phyloP scores from a whole-genome alignment of 1,140 invertebrate species.

The Trichonephila inaurata region DNA sequence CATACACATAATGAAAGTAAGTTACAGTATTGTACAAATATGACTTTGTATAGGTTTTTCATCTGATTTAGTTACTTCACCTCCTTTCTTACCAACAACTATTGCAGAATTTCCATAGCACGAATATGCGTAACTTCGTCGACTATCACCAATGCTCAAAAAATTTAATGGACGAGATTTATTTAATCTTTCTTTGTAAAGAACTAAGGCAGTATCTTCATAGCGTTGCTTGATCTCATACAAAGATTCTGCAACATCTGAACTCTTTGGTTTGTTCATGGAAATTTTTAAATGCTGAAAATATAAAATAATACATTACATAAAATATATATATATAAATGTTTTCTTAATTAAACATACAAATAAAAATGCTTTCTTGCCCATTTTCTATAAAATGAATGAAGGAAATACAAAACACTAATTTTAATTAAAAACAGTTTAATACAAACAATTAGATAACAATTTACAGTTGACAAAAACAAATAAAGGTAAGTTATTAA shows the following conservation, averaged over 20 bases:
- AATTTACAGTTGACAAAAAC: too few species aligned
- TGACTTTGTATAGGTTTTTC: constrained; percentile 79
- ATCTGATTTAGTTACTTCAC: constrained; percentile 77
- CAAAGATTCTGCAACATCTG: constrained; percentile 74
- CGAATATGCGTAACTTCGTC: constrained; percentile 81
- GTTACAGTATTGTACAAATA: constrained; percentile 78
- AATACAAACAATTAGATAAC: too few species aligned
- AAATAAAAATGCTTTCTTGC: too few species aligned
- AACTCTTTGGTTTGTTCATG: constrained; percentile 78
- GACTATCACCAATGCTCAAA: constrained; percentile 81
- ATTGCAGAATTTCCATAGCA: constrained; percentile 82
- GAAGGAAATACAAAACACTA: too few species aligned
- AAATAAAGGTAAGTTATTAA: too few species aligned
- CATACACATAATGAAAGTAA: neutral
- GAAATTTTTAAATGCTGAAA: neutral
- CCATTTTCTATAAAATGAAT: too few species aligned
- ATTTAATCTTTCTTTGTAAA: constrained; percentile 80
- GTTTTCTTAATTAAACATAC: too few species aligned
- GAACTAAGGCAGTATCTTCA: constrained; percentile 81
- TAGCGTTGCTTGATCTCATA: constrained; percentile 80
- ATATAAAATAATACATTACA: neutral
- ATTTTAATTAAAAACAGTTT: too few species aligned
- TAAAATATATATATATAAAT: too few species aligned
- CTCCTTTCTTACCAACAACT: constrained; percentile 79
- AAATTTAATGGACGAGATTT: constrained; percentile 63